phyloP scores from a whole-genome alignment of 2,113 vertebrate species.

The Mormoops blainvillei region DNA sequence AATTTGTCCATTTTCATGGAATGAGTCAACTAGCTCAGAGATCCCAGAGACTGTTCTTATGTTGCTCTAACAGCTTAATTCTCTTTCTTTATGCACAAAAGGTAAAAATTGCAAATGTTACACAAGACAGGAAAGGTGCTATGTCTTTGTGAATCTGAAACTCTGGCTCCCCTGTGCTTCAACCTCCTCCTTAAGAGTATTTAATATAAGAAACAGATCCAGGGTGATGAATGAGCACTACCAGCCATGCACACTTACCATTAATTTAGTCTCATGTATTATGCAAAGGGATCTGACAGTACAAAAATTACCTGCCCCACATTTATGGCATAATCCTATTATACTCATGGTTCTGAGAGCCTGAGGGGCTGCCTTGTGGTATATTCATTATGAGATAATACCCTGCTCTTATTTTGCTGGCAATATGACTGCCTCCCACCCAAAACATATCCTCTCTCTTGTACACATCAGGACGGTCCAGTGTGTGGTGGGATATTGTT shows the following conservation, averaged over 20 bases:
- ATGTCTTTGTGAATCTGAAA: neutral
- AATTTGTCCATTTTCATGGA: neutral
- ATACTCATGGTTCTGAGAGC: neutral
- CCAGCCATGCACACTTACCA: constrained; percentile 15
- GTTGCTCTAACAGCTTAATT: constrained; percentile 14
- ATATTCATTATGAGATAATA: neutral
- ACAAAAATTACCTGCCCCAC: constrained; percentile 40
- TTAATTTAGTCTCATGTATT: constrained; percentile 61
- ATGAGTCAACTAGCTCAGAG: constrained; percentile 33
- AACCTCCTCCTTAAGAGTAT: neutral
- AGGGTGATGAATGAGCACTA: constrained; percentile 34
- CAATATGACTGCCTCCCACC: neutral
- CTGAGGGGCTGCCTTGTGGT: neutral
- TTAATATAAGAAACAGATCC: constrained; percentile 46
- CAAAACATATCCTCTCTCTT: neutral
- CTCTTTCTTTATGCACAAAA: neutral
- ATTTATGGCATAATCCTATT: constrained; percentile 38
- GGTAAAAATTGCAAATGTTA: neutral
- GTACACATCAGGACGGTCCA: neutral
- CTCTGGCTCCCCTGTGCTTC: neutral
- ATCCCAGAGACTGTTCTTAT: neutral
- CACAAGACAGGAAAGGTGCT: neutral
- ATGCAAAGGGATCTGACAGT: constrained; percentile 53
- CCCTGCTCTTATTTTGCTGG: constrained; percentile 10
- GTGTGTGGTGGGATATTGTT: neutral